Evolutionary conservation across 2,113 vertebrate species (phyloP).

Genomic region (Pygoscelis antarcticus): DNA sequence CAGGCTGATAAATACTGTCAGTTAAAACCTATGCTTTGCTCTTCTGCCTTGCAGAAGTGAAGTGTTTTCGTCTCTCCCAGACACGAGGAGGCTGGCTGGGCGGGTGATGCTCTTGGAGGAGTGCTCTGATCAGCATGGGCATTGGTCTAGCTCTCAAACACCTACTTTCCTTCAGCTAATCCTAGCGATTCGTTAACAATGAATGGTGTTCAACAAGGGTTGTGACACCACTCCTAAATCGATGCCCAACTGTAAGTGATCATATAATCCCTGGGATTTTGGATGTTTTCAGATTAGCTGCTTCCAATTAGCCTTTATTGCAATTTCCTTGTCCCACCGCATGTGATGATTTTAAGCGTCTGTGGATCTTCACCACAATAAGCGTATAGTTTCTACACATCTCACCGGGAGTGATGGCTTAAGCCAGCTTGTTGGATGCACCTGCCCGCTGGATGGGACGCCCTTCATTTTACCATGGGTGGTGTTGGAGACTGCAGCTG

Average conservation of each 20-base stretch:
- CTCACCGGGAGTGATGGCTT: not conserved
- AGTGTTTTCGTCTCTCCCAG: not conserved
- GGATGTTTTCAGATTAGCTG: not conserved
- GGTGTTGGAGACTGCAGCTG: not conserved
- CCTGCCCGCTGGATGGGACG: not conserved
- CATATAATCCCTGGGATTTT: not conserved
- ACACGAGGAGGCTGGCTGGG: not conserved
- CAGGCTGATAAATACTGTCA: constrained; percentile 4
- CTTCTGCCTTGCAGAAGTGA: not conserved
- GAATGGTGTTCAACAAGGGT: not conserved
- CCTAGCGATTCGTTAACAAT: not conserved
- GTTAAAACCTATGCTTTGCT: constrained; percentile 4
- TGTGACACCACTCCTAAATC: not conserved
- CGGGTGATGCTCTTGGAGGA: not conserved
- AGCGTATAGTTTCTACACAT: not conserved
- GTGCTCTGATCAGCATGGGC: not conserved
- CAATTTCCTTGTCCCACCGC: not conserved
- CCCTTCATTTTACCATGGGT: not conserved
- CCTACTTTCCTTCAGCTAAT: not conserved
- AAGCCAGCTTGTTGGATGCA: not conserved
- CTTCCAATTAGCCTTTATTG: not conserved
- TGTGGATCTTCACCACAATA: not conserved
- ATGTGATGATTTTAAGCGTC: not conserved
- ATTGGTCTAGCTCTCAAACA: not conserved
- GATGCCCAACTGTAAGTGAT: not conserved